These are phyloP conservation scores for Proterorhinus semilunaris DNA, from an alignment of 2,113 vertebrate species.

Conservation along the genomic window DNA sequence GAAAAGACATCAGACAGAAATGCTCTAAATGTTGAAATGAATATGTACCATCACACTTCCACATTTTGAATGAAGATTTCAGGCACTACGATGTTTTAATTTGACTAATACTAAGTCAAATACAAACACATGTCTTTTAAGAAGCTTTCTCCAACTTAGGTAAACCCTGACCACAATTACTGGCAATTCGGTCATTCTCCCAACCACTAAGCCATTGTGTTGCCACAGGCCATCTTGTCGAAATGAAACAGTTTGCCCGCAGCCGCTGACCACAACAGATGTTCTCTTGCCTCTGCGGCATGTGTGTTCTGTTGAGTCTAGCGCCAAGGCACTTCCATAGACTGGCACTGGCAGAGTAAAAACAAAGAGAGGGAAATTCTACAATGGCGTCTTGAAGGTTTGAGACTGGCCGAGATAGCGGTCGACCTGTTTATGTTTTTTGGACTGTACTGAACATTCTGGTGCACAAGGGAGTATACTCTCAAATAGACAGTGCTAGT, in stretches of 20 bases:
- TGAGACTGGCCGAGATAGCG: slow-evolving; percentile 49
- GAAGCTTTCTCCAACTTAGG: slow-evolving; percentile 59
- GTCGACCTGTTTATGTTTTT: slow-evolving; percentile 43
- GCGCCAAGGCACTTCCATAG: slow-evolving; percentile 66
- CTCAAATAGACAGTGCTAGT: slow-evolving; percentile 43
- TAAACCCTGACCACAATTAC: slow-evolving; percentile 64
- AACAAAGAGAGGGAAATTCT: slow-evolving; percentile 68
- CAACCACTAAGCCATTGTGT: slow-evolving; percentile 70
- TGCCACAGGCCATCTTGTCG: slow-evolving; percentile 67
- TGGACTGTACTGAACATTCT: slow-evolving; percentile 38
- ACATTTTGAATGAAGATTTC: slow-evolving; percentile 39
- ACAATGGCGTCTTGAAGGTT: slow-evolving; percentile 47
- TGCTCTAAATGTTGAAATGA: slow-evolving; percentile 4
- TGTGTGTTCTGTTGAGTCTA: slow-evolving; percentile 76
- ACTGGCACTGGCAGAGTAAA: slow-evolving; percentile 62
- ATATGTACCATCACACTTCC: slow-evolving; percentile 24
- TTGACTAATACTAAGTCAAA: slow-evolving; percentile 46
- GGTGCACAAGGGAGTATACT: slow-evolving; percentile 29
- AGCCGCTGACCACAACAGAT: slow-evolving; percentile 74
- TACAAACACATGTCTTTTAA: slow-evolving; percentile 57
- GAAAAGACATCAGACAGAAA: slow-evolving; percentile 48
- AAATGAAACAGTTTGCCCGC: slow-evolving; percentile 68
- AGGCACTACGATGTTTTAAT: slow-evolving; percentile 37
- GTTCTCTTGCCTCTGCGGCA: slow-evolving; percentile 65
- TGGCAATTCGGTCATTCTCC: slow-evolving; percentile 56